A percentile compares a stretch with the other conserved stretches of the same genome.
Evolutionary conservation across 2,113 vertebrate genomes (phyloP).

Genomic region (Alligator mississippiensis): DNA sequence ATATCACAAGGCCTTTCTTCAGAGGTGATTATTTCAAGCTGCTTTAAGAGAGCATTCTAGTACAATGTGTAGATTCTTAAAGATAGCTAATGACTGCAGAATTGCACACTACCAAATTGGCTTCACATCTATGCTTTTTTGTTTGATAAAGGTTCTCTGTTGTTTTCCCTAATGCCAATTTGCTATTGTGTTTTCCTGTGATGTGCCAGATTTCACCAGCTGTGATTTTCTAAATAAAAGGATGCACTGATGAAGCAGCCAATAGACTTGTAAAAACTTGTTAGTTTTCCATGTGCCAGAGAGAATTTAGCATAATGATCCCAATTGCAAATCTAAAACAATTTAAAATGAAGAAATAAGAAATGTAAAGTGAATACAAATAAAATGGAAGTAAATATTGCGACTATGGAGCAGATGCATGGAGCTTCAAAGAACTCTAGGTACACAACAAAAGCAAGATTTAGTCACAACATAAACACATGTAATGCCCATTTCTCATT

Average conservation of each 20-base stretch:
- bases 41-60: not conserved
- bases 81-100: not conserved
- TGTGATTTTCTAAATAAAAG: constrained; percentile 45
- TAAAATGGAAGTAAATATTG: not conserved
- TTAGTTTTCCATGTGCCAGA: constrained; percentile 2
- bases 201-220: constrained; percentile 26
- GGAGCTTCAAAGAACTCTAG: not conserved
- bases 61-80: not conserved
- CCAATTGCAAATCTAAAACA: constrained; percentile 17
- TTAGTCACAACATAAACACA: not conserved
- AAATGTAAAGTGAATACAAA: not conserved
- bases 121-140: not conserved
- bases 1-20: not conserved
- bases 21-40: not conserved
- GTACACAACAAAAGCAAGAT: not conserved
- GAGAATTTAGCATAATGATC: constrained; percentile 28
- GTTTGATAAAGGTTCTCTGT: not conserved
- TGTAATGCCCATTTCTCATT: not conserved
- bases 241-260: constrained; percentile 22
- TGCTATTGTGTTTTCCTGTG: constrained; percentile 14
- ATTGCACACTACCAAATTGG: not conserved
- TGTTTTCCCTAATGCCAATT: not conserved
- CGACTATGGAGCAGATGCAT: not conserved
- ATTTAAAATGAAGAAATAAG: not conserved
- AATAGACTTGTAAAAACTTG: constrained; percentile 42